Conservation (phyloP, 2,797 vertebrate species). For the Syngnathus acus region DNA sequence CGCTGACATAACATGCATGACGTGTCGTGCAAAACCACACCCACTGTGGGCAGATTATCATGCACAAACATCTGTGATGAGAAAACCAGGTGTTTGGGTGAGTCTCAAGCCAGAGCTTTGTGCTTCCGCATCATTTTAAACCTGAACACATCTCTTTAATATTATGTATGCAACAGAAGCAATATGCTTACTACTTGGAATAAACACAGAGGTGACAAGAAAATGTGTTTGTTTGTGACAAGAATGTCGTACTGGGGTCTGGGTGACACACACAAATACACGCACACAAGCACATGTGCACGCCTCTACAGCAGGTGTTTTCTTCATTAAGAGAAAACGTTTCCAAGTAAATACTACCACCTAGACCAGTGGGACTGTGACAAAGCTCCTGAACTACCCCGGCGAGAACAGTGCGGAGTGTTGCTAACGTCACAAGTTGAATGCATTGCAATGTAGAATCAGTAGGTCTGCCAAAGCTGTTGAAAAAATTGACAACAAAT, state of each 20-base stretch:
- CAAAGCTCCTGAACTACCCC: constrained; percentile 21
- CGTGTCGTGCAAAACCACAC: neutral
- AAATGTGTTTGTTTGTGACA: constrained; percentile 8
- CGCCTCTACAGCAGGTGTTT: constrained; percentile 34
- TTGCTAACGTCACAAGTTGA: neutral
- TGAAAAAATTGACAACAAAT: neutral
- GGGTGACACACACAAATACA: constrained; percentile 1
- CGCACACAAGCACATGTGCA: constrained; percentile 16
- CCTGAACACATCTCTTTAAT: neutral
- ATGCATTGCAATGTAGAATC: neutral
- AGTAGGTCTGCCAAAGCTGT: neutral
- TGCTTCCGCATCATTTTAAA: neutral
- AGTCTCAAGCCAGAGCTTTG: neutral
- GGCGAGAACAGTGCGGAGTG: neutral
- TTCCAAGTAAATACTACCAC: constrained; percentile 49
- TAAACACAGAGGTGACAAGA: constrained; percentile 2
- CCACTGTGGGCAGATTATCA: neutral
- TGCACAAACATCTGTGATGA: neutral
- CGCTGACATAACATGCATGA: neutral
- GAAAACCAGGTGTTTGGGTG: constrained; percentile 3
- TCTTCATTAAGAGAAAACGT: constrained; percentile 42
- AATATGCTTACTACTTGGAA: neutral
- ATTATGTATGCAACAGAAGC: neutral
- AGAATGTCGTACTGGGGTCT: constrained; percentile 3
- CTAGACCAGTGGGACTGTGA: constrained; percentile 29